Base-by-base conservation (phyloP, 2,113 vertebrate genomes). In the Lasiurus cinereus region DNA sequence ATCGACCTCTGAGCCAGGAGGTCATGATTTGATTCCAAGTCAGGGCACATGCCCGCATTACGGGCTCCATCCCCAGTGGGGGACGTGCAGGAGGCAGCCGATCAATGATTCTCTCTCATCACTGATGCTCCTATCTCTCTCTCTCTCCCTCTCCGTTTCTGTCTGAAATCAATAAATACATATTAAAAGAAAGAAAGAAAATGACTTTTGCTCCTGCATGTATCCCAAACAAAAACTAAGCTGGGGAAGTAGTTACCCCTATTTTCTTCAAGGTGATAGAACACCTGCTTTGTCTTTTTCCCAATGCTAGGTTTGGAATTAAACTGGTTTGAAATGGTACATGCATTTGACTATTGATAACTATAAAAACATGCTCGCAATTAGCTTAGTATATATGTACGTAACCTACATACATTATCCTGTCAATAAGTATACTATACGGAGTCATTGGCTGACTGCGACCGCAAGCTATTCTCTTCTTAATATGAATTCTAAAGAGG, bases 171-270 rank as follows among this genome's bases (percentile, higher is more conserved):
- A 62, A 62, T 62, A 62, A 62, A 62, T 27, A 62, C 10, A 62
- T 27, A 62, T 62, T 59, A 11, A 59, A 24, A 88, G 50, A 56
- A 56, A 56, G 86, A 50, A 74, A 93, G 46, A 93, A 79, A 88
- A 56, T 19, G 14, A 31, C 29, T 50, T 90, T 12, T n/a, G 39
- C 22, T 8, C 21, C 64, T 54, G 48, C 8, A 0, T 4, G 22
- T 22, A 27, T 3, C 9, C 43, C 29, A 19, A 11, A 84, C 22
- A 39, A 80, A 94, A 62, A 76, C 18, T 36, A 52, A 74, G 89
- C 22, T 31, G 8, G 15, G 66, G 27, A 64, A 85, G 84, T 0
- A 72, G 74, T 5, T 8, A 15, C 78, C 19, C 5, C 15, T 31
- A 2, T n/a, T 62, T 91, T 72, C 70, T 72, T 85, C 11, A 70